phyloP scores from a whole-genome alignment of 2,797 vertebrate genomes.

The Dromococcyx pavoninus region DNA sequence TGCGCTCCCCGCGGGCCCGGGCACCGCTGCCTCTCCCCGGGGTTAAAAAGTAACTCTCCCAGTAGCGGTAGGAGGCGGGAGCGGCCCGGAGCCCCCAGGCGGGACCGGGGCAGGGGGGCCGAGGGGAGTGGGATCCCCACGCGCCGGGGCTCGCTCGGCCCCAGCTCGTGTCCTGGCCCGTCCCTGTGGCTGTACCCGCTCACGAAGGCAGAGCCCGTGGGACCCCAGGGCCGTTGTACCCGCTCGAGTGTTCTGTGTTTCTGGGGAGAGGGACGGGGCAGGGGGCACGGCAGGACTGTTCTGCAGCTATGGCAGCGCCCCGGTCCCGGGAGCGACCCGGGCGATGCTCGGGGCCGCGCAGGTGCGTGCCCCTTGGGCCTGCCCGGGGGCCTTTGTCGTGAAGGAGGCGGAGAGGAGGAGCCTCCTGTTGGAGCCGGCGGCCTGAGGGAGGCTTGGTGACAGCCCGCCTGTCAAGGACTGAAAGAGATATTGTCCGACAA shows the following conservation, averaged over 20 bases:
- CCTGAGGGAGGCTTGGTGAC: not conserved
- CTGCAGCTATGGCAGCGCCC: not conserved
- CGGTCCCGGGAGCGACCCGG: not conserved
- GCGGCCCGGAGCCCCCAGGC: too few relatives aligned
- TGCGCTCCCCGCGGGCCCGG: not conserved
- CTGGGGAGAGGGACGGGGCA: not conserved
- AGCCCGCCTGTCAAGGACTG: not conserved
- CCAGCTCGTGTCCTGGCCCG: too few relatives aligned
- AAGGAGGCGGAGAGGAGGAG: conserved; percentile 26
- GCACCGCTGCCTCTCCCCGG: not conserved
- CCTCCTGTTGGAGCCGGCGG: not conserved
- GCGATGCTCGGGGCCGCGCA: not conserved
- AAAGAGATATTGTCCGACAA: not conserved
- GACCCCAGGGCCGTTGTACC: conserved; percentile 59
- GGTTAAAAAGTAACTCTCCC: conserved; percentile 44
- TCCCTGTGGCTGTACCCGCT: too few relatives aligned
- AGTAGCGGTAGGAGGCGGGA: not conserved
- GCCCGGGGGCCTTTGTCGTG: not conserved
- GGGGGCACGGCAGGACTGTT: not conserved
- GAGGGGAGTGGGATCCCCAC: too few relatives aligned
- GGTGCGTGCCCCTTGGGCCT: not conserved
- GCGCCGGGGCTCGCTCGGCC: too few relatives aligned
- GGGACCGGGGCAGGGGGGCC: too few relatives aligned
- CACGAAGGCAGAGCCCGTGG: too few relatives aligned
- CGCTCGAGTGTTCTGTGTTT: not conserved